These are phyloP conservation scores for Leucozona laternaria DNA, from an alignment of 2,888 invertebrate genomes.

Conservation along the genomic window DNA sequence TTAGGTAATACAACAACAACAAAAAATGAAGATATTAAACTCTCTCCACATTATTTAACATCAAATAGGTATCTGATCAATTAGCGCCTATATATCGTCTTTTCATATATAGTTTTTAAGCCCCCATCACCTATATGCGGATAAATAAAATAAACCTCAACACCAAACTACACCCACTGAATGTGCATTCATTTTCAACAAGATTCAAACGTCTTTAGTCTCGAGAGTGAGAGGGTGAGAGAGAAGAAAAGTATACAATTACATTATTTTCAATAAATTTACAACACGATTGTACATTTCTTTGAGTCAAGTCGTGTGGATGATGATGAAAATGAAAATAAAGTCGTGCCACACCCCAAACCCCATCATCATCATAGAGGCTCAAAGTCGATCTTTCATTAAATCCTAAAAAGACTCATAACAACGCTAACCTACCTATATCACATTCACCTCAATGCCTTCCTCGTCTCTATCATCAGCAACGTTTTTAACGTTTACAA, in stretches of 20 bases:
- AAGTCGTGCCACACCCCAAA: constrained; percentile 60
- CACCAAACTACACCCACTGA: constrained; percentile 22
- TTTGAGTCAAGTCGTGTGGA: not conserved
- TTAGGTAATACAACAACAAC: not conserved
- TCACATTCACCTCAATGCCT: not conserved
- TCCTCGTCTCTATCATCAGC: constrained; percentile 1
- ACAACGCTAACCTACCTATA: constrained; percentile 8
- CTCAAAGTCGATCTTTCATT: constrained; percentile 55
- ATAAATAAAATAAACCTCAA: not conserved
- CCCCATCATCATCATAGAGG: not conserved
- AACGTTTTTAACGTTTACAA: constrained; percentile 15
- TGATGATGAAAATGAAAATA: constrained; percentile 24
- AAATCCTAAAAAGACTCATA: constrained; percentile 43
- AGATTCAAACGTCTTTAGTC: constrained; percentile 26
- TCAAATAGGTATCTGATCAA: constrained; percentile 46
- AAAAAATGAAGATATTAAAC: constrained; percentile 38
- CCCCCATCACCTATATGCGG: not conserved
- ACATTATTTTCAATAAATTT: constrained; percentile 55
- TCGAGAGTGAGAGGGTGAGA: not conserved
- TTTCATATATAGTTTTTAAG: constrained; percentile 8
- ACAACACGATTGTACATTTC: constrained; percentile 32
- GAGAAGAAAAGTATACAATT: constrained; percentile 36
- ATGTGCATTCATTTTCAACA: constrained; percentile 31
- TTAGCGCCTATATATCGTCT: constrained; percentile 61
- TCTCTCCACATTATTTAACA: constrained; percentile 14